phyloP scores from a whole-genome alignment of 1,140 invertebrate species.

The Macrobrachium nipponense region DNA sequence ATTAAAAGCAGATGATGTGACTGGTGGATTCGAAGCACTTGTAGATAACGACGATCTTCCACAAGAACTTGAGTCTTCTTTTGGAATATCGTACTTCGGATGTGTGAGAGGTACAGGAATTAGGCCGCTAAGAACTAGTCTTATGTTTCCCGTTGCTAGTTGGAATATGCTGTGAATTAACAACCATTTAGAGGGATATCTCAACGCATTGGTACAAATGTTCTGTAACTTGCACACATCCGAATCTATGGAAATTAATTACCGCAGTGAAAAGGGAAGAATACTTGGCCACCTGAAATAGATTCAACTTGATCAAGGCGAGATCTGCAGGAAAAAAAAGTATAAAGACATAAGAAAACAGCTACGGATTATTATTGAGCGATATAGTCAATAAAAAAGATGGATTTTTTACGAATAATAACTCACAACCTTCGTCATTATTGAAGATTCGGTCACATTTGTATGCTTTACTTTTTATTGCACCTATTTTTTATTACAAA shows the following conservation, averaged over 20 bases:
- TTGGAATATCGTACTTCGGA: neutral
- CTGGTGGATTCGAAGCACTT: neutral
- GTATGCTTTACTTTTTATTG: no score
- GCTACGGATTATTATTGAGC: no score
- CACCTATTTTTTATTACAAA: no score
- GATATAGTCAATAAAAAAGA: no score
- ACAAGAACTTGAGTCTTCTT: neutral
- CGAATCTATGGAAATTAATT: slow-evolving; percentile 12
- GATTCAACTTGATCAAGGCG: neutral
- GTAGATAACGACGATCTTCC: neutral
- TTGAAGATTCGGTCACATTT: no score
- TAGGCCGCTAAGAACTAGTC: neutral
- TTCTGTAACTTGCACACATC: neutral
- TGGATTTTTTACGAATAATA: no score
- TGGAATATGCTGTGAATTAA: neutral
- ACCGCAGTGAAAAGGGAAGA: neutral
- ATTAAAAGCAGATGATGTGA: slow-evolving; percentile 2
- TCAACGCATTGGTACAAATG: neutral
- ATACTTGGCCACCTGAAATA: neutral
- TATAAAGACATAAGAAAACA: no score
- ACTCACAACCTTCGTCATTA: no score
- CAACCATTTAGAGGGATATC: neutral
- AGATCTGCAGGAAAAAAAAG: no score
- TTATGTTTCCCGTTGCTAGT: neutral
- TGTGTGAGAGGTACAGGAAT: neutral